A percentile compares a stretch with the other conserved stretches of the same genome.
These are phyloP conservation scores for Apaloderma vittatum DNA, from an alignment of 2,113 vertebrate species.

Conservation along the genomic window DNA sequence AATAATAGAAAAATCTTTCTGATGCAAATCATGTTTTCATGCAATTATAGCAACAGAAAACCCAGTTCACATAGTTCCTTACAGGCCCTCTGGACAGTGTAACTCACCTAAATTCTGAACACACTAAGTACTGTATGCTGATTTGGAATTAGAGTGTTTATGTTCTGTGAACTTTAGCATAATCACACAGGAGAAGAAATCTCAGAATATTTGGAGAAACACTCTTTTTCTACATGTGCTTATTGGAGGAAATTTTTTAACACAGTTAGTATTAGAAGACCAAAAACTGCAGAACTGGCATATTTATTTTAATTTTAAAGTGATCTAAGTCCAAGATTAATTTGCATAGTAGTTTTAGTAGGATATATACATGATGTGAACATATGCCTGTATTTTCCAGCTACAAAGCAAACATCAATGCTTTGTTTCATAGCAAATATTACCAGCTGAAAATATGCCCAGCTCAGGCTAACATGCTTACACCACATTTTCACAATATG, in stretches of 20 bases:
- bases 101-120: background rate
- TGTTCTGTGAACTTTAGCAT: background rate
- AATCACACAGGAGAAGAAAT: background rate
- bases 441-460: slow-evolving; percentile 2
- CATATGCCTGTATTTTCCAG: background rate
- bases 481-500: background rate
- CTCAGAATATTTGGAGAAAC: background rate
- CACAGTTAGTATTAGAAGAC: background rate
- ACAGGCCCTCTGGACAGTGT: background rate
- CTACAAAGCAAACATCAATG: background rate
- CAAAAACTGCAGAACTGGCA: background rate
- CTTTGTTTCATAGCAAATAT: background rate
- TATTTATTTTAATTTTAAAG: background rate
- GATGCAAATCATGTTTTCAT: background rate
- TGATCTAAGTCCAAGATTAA: background rate
- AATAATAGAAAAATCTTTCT: background rate
- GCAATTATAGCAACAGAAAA: background rate
- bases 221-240: background rate
- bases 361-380: background rate
- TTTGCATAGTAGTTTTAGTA: background rate
- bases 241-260: background rate
- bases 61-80: background rate
- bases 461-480: background rate
- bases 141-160: background rate
- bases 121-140: background rate